phyloP scores from a whole-genome alignment of 2,797 vertebrate genomes.

The Naso thynnoides region DNA sequence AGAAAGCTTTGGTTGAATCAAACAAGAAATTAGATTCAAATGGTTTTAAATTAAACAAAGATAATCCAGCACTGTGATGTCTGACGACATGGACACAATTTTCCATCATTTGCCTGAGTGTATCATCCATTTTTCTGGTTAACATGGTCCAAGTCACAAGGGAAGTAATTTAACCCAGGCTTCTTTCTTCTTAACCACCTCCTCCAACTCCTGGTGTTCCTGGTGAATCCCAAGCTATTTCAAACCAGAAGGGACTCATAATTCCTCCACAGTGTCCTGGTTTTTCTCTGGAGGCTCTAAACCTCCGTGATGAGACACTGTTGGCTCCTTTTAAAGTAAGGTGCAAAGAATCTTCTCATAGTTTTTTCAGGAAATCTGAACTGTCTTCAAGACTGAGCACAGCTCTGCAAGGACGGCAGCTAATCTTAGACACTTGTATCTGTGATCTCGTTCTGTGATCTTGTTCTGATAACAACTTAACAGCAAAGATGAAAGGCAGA shows the following conservation, averaged over 20 bases:
- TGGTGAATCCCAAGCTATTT: slow-evolving; percentile 19
- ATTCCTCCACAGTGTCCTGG: slow-evolving; percentile 25
- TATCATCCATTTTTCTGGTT: slow-evolving; percentile 4
- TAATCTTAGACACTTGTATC: no score
- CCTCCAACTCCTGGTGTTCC: slow-evolving; percentile 24
- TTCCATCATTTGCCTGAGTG: background rate
- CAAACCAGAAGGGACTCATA: slow-evolving; percentile 22
- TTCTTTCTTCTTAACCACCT: slow-evolving; percentile 5
- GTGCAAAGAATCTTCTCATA: no score
- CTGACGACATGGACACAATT: background rate
- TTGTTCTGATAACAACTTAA: no score
- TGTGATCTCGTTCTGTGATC: no score
- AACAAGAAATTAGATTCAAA: background rate
- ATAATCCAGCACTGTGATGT: background rate
- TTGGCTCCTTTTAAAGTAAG: background rate
- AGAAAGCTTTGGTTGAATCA: no score
- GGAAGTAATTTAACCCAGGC: slow-evolving; percentile 12
- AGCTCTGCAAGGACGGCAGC: no score
- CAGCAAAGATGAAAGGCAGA: no score
- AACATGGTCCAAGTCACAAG: slow-evolving; percentile 5
- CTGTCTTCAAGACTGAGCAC: no score
- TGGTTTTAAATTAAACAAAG: background rate
- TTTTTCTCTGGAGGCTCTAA: slow-evolving; percentile 15
- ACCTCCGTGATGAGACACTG: slow-evolving; percentile 12
- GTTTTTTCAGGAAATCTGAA: no score